Conservation (phyloP, 2,888 invertebrate genomes). For the Papilio elwesi region DNA sequence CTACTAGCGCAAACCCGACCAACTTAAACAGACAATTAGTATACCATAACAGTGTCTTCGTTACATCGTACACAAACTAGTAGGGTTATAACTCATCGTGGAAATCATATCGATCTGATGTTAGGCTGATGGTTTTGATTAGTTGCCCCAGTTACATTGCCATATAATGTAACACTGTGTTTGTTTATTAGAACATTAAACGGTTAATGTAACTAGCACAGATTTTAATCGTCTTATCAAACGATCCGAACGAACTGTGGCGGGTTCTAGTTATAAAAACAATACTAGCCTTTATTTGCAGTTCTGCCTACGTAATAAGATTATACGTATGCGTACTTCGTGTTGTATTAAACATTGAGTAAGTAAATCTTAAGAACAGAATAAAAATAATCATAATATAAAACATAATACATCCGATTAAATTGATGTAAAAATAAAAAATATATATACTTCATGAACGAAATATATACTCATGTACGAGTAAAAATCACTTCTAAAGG, state of each 20-base stretch:
- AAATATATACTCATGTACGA: no score
- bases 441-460: no score
- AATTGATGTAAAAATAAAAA: no score
- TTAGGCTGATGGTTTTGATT: slow-evolving; percentile 62
- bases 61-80: slow-evolving; percentile 55
- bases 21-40: slow-evolving; percentile 54
- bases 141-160: slow-evolving; percentile 53
- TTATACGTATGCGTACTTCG: background rate
- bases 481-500: no score
- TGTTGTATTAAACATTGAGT: no score
- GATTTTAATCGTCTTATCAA: slow-evolving; percentile 35
- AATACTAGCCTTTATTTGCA: background rate
- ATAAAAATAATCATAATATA: no score
- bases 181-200: slow-evolving; percentile 46
- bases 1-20: slow-evolving; percentile 64
- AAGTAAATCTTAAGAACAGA: no score
- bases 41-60: slow-evolving; percentile 44
- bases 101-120: slow-evolving; percentile 76
- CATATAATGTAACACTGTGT: slow-evolving; percentile 49
- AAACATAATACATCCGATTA: no score
- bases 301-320: background rate
- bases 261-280: background rate
- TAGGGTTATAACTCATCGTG: slow-evolving; percentile 72
- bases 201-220: slow-evolving; percentile 34
- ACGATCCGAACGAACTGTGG: slow-evolving; percentile 8